Evolutionary conservation across 2,113 vertebrate species (phyloP), one percentile per base, ranked within the genome.

Genomic region (Illadopsis cleaveri): DNA sequence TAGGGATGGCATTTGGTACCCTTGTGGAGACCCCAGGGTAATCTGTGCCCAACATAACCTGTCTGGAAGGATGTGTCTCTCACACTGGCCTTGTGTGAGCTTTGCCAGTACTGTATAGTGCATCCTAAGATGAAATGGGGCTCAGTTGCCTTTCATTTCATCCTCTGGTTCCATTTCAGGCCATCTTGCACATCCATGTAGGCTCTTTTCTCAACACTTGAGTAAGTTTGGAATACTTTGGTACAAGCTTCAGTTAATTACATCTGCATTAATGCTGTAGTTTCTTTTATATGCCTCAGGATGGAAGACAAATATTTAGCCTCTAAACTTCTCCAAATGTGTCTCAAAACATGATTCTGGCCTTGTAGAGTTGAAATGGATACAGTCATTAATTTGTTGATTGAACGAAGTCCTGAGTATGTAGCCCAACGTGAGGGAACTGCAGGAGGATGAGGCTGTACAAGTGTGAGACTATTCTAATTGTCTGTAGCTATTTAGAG

Each of bases 161-260:
- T 53, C 31, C 48, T 65, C 68, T 42, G 12, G 11, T 60, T 89
- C 50, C 21, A 20, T 60, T 87, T 90, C 38, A 86, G 44, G 21
- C 31, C 44, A 23, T 27, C 51, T 75, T 80, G 27, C 7, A 4
- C 15, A n/a, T 62, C 20, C 3, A 1, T 18, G 33, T 45, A 58
- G 38, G 19, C 30, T 69, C n/a, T 40, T 60, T 19, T 83, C 44
- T 66, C 4, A 2, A 17, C 37, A 65, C n/a, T 8, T 0, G 0
- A n/a, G 15, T 47, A 47, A 70, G 7, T 82, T 90, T 50, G 54
- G 42, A 66, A 22, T 66, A 37, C 38, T 75, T 81, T 28, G 20
- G 12, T 91, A 61, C 31, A 48, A 87, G 50, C 9, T 61, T 22
- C 25, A 73, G 24, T 53, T 73, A 70, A 54, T 82, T 71, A 31